These are phyloP conservation scores for Caenorhabditis sp. DNA, from an alignment of 2,888 invertebrate species.

Conservation along the genomic window DNA sequence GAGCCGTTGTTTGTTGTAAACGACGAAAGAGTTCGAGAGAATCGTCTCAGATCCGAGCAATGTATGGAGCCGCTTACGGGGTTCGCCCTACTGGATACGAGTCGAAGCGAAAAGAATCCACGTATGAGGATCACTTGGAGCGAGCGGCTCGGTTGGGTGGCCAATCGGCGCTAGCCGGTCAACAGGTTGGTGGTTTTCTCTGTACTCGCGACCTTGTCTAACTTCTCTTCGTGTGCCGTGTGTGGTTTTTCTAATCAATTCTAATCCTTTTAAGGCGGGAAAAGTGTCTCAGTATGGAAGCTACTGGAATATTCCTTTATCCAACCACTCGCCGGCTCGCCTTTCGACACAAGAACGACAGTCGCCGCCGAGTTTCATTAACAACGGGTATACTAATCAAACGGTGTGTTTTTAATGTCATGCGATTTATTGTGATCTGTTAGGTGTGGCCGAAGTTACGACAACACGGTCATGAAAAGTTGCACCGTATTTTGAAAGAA, in stretches of 20 bases:
- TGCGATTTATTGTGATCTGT: background rate
- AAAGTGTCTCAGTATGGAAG: slow-evolving; percentile 82
- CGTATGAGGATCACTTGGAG: slow-evolving; percentile 83
- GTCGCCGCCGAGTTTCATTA: slow-evolving; percentile 69
- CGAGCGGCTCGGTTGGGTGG: slow-evolving; percentile 79
- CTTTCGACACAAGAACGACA: slow-evolving; percentile 67
- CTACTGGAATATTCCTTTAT: slow-evolving; percentile 80
- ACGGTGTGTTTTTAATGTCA: slow-evolving; percentile 60
- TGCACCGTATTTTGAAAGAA: no score
- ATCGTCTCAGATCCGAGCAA: slow-evolving; percentile 73
- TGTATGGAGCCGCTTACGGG: slow-evolving; percentile 81
- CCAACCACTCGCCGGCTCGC: slow-evolving; percentile 61
- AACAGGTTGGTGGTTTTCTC: slow-evolving; percentile 38
- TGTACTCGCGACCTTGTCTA: slow-evolving; percentile 8
- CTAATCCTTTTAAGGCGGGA: slow-evolving; percentile 69
- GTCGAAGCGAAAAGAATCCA: slow-evolving; percentile 72
- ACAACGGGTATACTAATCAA: slow-evolving; percentile 69
- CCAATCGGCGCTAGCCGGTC: slow-evolving; percentile 66
- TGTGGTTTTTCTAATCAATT: slow-evolving; percentile 9
- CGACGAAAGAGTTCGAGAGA: slow-evolving; percentile 64
- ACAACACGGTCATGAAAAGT: no score
- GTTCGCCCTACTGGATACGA: slow-evolving; percentile 79
- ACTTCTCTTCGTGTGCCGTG: slow-evolving; percentile 46
- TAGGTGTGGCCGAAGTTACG: no score
- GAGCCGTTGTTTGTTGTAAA: slow-evolving; percentile 80